Base-by-base conservation (phyloP, 2,113 vertebrate genomes). In the Burhinus oedicnemus region DNA sequence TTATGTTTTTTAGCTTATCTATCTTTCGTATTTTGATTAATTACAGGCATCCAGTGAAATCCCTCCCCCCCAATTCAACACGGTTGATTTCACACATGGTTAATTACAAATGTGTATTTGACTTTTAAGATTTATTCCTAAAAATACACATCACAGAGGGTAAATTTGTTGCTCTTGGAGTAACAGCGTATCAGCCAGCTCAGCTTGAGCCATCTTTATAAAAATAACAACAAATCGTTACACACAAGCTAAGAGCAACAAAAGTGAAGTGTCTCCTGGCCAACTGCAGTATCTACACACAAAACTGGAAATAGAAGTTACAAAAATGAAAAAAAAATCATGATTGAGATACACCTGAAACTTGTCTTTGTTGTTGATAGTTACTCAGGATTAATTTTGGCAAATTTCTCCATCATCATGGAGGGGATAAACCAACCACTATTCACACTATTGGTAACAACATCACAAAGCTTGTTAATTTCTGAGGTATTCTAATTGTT, bases 1-100 rank as follows among this genome's bases (percentile, higher is more conserved):
- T 94, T 49, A 25, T 60, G 61, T 90, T 93, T 94, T 36, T 65
- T 88, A 92, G 45, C 70, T 90, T 88, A 80, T 82, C 64, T 75
- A 0, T 77, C 68, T 45, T 80, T 61, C 5, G 0, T 70, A 80
- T 93, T 93, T 83, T 89, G 87, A 84, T 86, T 66, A 62, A 84
- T 82, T 91, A 87, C 12, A 83, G 64, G 40, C 51, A 90, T 23
- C 12, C 27, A 68, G 60, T 75, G 55, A 94, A 90, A 83, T 42
- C 8, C 13, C 36, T 18, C 6, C 8, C 7, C 12, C 12, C 8
- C 36, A 51, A n/a, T 60, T 92, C 77, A 94, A 49, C 29, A 20
- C 5, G 51, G 38, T 29, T 60, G 60, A 71, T 79, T 87, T 94
- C 57, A 85, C 80, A 62, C 34, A 45, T 78, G n/a, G 57, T 65